Evolutionary conservation across 2,888 invertebrate species (phyloP), one percentile per base, ranked within the genome.

Genomic region (Podabrus alpinus): DNA sequence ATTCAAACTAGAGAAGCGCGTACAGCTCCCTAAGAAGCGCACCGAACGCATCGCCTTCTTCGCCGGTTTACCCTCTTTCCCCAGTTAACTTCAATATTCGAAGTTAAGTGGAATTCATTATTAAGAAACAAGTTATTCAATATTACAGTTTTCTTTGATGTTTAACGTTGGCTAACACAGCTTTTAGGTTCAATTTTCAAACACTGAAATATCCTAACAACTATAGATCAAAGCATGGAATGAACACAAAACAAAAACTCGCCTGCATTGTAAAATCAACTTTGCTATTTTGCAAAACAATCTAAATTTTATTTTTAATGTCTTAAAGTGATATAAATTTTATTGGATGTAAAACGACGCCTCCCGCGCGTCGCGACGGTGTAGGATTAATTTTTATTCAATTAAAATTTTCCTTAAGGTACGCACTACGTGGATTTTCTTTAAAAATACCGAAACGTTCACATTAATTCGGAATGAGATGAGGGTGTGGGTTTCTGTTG

Each of bases 81-180:
- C 76, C 73, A 80, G 82, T 82, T 74, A 77, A 77, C 76, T 82
- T 82, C 83, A 83, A 84, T 85, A 85, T 84, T 81, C 77, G 82
- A 80, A 83, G 82, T 81, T 80, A 78, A 82, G 83, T 81, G 82
- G 85, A 85, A 86, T 86, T 85, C 85, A 85, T 86, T 86, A 86
- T 86, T 85, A 85, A 84, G 85, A 85, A 85, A 85, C 85, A 85
- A 85, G 84, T 85, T 86, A 86, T 86, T 86, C 85, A 85, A 86
- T 86, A 85, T 85, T 81, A 79, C 72, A 78, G 79, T 79, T 77
- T 82, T 82, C 84, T 84, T 85, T 84, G 84, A 84, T 83, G 81
- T 85, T 80, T 79, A 80, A 81, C 80, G 81, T 80, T 77, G 81
- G 81, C 80, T 81, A 83, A 81, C 79, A 78, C 79, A 78, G 82